These are phyloP conservation scores for Oryzias dopingdopingensis DNA, from an alignment of 2,797 vertebrate genomes.

Conservation along the genomic window DNA sequence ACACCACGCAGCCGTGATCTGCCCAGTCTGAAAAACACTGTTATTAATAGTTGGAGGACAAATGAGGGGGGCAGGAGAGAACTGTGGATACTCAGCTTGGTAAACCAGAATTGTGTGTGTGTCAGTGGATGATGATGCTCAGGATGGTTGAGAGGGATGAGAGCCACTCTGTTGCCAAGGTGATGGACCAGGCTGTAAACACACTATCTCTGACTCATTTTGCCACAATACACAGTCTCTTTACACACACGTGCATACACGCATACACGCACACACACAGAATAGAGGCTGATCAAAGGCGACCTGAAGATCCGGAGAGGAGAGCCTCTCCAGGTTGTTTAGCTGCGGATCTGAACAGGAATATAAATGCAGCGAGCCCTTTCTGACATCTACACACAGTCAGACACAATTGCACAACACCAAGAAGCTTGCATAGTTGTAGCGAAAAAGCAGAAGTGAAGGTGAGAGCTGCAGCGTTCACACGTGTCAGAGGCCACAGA, in stretches of 20 bases:
- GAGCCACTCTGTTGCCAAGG: slow-evolving; percentile 75
- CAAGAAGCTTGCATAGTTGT: slow-evolving; percentile 17
- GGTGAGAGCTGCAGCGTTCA: no score
- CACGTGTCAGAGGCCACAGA: not conserved
- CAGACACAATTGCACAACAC: slow-evolving; percentile 11
- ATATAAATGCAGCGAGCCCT: slow-evolving; percentile 33
- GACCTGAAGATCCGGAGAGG: slow-evolving; percentile 68
- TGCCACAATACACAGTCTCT: slow-evolving; percentile 61
- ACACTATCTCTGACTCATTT: slow-evolving; percentile 74
- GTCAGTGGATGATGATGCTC: slow-evolving; percentile 67
- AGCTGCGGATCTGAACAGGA: slow-evolving; percentile 58
- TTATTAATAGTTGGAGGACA: slow-evolving; percentile 65
- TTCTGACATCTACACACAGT: slow-evolving; percentile 26
- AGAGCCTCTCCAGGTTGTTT: slow-evolving; percentile 63
- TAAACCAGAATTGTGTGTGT: slow-evolving; percentile 19
- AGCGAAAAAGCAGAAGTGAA: slow-evolving; percentile 3
- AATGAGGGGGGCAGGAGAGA: slow-evolving; percentile 51
- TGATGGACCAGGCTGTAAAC: slow-evolving; percentile 72
- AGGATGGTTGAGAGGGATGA: slow-evolving; percentile 70
- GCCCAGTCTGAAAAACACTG: slow-evolving; percentile 62
- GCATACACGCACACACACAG: slow-evolving; percentile 22
- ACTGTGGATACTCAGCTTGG: slow-evolving; percentile 67
- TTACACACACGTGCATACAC: slow-evolving; percentile 19
- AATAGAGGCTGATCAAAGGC: slow-evolving; percentile 60
- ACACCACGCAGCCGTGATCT: slow-evolving; percentile 49